These are phyloP conservation scores for Botia kubotai DNA, from an alignment of 2,797 vertebrate species.

Conservation along the genomic window DNA sequence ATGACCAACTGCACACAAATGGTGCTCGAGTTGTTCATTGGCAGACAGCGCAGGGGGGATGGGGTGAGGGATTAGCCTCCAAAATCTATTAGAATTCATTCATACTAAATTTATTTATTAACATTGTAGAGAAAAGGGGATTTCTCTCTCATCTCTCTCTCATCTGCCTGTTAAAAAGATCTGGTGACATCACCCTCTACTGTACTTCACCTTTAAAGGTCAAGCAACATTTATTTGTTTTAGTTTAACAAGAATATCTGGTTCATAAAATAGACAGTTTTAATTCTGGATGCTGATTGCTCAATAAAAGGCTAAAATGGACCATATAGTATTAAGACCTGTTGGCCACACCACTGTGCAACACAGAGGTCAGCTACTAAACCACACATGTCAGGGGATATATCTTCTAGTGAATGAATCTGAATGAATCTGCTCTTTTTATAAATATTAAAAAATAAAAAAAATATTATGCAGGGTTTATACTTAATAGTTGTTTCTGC, in stretches of 20 bases:
- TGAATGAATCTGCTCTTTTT: too few species aligned
- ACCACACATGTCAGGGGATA: too few species aligned
- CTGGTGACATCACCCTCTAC: conserved; percentile 10
- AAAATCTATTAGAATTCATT: conserved; percentile 39
- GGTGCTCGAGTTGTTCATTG: conserved; percentile 5
- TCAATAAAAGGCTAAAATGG: too few species aligned
- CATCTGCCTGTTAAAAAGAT: conserved; percentile 9
- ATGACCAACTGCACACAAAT: not conserved
- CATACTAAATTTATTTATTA: conserved; percentile 30
- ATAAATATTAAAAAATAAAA: too few species aligned
- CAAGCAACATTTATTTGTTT: conserved; percentile 16
- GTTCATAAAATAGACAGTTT: too few species aligned
- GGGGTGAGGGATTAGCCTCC: conserved; percentile 36
- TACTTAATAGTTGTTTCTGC: too few species aligned
- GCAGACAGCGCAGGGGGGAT: conserved; percentile 1
- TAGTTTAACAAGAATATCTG: conserved; percentile 1
- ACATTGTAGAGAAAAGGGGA: not conserved
- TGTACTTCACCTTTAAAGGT: conserved; percentile 13
- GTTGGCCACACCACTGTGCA: too few species aligned
- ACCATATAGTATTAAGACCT: too few species aligned
- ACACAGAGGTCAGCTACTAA: too few species aligned
- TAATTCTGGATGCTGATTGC: too few species aligned
- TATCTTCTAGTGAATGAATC: too few species aligned
- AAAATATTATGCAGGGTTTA: too few species aligned
- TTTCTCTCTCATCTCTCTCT: not conserved